Conservation (phyloP, 2,113 vertebrate genomes). For the Saimiri boliviensis region DNA sequence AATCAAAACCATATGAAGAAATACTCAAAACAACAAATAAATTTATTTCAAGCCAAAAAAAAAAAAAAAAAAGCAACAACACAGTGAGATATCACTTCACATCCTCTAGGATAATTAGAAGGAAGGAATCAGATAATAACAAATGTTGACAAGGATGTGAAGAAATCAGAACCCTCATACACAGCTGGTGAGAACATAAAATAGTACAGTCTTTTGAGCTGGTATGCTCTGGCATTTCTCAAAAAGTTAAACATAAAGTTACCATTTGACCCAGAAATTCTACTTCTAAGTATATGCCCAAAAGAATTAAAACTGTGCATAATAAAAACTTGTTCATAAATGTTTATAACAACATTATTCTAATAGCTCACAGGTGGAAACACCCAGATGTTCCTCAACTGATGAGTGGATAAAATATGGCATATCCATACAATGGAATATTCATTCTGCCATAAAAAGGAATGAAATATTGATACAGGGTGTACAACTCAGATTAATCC, state of each 20-base stretch:
- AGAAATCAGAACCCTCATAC: no score
- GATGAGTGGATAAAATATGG: no score
- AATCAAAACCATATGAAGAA: neutral
- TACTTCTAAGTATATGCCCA: no score
- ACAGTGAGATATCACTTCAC: neutral
- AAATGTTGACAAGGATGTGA: no score
- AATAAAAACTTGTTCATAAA: neutral
- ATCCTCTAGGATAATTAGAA: neutral
- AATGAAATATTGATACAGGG: neutral
- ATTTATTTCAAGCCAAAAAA: neutral
- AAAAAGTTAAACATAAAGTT: neutral
- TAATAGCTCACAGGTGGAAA: no score
- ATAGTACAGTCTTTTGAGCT: neutral
- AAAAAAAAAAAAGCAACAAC: neutral
- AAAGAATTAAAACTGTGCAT: no score
- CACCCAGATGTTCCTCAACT: no score
- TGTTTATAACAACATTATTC: neutral
- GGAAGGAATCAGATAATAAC: no score
- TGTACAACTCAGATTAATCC: neutral
- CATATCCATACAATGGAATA: no score
- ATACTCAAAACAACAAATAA: neutral
- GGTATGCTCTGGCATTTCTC: neutral
- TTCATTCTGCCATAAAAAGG: neutral
- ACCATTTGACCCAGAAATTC: no score
- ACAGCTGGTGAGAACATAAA: no score